Evolutionary conservation across 2,113 vertebrate species (phyloP).

Genomic region (Philantomba maxwellii): DNA sequence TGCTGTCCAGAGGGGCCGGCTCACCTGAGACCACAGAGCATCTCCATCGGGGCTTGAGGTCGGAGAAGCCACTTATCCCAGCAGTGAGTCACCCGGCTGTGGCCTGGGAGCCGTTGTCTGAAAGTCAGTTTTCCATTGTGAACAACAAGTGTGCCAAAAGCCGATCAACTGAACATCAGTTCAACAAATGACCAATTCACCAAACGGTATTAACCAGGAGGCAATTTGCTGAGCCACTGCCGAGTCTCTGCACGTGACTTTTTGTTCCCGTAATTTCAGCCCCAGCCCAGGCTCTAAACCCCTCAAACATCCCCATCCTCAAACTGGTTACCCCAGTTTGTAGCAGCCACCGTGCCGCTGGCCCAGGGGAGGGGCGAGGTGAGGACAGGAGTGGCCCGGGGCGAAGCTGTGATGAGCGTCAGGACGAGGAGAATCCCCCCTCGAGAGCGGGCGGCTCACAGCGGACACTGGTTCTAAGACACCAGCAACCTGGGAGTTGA

Average conservation of each 20-base stretch:
- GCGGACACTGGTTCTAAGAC: neutral
- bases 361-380: rapidly evolving
- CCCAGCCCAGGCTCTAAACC: neutral
- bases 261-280: neutral
- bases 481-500: no score
- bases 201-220: neutral
- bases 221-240: neutral
- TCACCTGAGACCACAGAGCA: rapidly evolving
- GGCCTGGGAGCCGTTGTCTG: neutral
- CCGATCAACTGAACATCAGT: neutral
- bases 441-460: rapidly evolving
- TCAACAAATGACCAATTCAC: no score
- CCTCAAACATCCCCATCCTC: no score
- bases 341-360: rapidly evolving
- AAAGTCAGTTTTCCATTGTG: neutral
- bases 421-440: rapidly evolving
- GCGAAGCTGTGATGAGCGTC: rapidly evolving
- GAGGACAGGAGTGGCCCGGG: neutral
- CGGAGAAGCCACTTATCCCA: rapidly evolving
- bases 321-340: neutral
- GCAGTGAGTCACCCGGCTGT: neutral
- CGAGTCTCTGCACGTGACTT: neutral
- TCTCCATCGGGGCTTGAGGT: no score
- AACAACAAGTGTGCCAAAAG: neutral
- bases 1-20: neutral